Conservation (phyloP, 2,113 vertebrate species). For the Elgaria multicarinata region DNA sequence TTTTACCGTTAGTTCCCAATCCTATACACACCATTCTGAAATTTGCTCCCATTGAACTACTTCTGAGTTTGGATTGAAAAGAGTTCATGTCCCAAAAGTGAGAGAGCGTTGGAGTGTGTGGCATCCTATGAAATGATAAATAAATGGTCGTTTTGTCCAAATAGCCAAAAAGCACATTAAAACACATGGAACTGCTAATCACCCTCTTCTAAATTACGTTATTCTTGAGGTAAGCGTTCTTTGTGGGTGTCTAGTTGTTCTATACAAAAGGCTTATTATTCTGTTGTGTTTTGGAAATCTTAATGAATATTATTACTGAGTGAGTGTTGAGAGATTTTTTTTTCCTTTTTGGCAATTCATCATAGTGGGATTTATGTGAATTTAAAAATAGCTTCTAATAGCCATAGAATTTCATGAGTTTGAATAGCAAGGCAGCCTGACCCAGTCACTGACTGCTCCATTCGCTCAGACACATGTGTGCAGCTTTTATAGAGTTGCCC, state of each 20-base stretch:
- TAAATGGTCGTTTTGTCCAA: constrained; percentile 29
- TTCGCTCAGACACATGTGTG: background rate
- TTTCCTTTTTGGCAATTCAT: constrained; percentile 14
- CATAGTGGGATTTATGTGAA: background rate
- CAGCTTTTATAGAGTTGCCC: constrained; percentile 44
- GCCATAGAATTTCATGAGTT: constrained; percentile 10
- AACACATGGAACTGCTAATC: constrained; percentile 7
- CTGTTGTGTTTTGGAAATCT: constrained; percentile 33
- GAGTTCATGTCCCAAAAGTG: constrained; percentile 8
- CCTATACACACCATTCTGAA: background rate
- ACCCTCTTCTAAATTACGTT: constrained; percentile 9
- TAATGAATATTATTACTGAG: background rate
- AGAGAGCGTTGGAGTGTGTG: constrained; percentile 26
- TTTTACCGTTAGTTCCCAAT: background rate
- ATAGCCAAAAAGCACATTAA: background rate
- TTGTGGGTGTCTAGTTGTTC: constrained; percentile 16
- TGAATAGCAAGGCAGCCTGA: background rate
- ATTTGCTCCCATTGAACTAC: background rate
- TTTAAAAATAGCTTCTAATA: constrained; percentile 25
- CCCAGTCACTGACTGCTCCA: background rate
- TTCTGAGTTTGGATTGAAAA: background rate
- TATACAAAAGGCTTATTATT: background rate
- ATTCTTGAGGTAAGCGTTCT: background rate
- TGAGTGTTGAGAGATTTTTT: constrained; percentile 16
- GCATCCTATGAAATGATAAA: background rate